phyloP scores from a whole-genome alignment of 1,140 invertebrate species.

The Sesamia nonagrioides region DNA sequence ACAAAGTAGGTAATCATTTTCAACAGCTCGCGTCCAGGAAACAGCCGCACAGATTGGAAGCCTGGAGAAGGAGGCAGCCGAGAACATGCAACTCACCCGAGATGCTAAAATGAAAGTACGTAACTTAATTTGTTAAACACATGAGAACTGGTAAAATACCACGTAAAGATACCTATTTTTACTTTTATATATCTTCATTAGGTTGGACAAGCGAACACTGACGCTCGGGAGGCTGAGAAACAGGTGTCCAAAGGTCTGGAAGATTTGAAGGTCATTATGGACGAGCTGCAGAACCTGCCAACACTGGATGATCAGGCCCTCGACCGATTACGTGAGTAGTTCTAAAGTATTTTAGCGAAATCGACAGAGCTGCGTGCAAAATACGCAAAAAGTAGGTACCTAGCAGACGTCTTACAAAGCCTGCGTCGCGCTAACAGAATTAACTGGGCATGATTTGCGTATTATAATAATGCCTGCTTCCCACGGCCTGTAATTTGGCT shows the following conservation, averaged over 20 bases:
- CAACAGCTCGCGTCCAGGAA: conserved; percentile 90
- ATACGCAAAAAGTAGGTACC: no score
- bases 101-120: conserved; percentile 91
- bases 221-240: conserved; percentile 92
- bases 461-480: no score
- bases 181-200: conserved; percentile 74
- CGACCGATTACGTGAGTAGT: conserved; percentile 75
- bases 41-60: conserved; percentile 91
- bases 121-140: no score
- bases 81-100: conserved; percentile 92
- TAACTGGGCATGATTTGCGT: no score
- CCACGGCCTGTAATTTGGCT: no score
- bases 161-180: no score
- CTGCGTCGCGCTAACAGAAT: no score
- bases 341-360: not conserved
- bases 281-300: conserved; percentile 92
- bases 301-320: conserved; percentile 81
- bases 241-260: conserved; percentile 94
- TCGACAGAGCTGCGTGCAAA: no score
- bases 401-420: no score
- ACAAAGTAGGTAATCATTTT: conserved; percentile 1
- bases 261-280: conserved; percentile 93
- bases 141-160: no score
- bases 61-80: conserved; percentile 91
- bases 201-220: conserved; percentile 95